Conservation (phyloP, 2,888 invertebrate species). For the Apocheima hispidaria region DNA sequence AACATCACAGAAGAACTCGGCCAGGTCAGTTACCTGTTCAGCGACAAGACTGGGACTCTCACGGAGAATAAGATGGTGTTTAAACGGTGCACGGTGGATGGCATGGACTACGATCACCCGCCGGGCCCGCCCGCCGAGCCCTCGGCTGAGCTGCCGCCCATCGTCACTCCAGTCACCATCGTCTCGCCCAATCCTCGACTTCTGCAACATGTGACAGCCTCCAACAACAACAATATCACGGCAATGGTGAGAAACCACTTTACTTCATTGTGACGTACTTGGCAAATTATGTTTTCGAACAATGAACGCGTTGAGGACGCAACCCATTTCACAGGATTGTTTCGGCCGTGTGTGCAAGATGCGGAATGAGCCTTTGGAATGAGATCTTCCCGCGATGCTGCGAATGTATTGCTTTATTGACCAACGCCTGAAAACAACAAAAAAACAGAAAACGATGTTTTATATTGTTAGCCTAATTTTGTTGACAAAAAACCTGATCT, state of each 20-base stretch:
- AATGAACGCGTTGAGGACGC: conserved; percentile 8
- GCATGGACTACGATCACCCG: conserved; percentile 95
- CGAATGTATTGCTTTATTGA: conserved; percentile 7
- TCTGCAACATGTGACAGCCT: conserved; percentile 73
- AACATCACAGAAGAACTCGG: conserved; percentile 99
- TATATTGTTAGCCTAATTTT: too few relatives aligned
- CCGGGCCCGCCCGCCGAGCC: conserved; percentile 90
- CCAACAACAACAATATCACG: conserved; percentile 80
- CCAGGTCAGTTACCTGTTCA: conserved; percentile 95
- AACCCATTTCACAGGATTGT: conserved; percentile 16
- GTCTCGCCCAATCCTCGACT: conserved; percentile 77
- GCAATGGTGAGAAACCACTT: conserved; percentile 18
- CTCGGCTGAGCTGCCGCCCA: conserved; percentile 77
- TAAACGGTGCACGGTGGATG: conserved; percentile 94
- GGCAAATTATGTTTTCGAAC: conserved; percentile 4
- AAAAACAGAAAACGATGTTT: too few relatives aligned
- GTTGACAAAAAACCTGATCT: too few relatives aligned
- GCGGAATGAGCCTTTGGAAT: conserved; percentile 10
- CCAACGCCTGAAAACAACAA: background rate
- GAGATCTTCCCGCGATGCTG: conserved; percentile 12
- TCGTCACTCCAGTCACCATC: conserved; percentile 77
- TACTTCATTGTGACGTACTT: background rate
- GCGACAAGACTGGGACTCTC: conserved; percentile 98
- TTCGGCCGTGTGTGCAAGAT: background rate
- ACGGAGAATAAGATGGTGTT: conserved; percentile 99